Percentiles rank a stretch among this genome's conserved stretches.
Conservation (phyloP, 1,140 invertebrate species). For the Hetaerina americana region DNA sequence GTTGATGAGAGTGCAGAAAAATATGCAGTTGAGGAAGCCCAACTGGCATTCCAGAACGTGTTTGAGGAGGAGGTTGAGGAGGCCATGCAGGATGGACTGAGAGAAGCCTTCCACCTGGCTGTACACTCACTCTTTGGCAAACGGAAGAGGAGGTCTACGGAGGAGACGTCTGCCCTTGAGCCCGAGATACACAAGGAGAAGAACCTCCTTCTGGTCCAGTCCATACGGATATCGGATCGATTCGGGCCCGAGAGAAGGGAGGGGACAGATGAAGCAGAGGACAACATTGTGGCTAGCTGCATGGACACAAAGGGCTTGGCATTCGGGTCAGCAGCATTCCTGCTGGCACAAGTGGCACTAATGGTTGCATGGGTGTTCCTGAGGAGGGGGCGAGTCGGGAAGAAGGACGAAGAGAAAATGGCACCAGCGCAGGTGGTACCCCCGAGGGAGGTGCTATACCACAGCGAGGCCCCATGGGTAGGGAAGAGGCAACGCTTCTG, state of each 20-base stretch:
- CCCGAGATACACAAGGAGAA: conserved; percentile 29
- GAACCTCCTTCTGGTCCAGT: conserved; percentile 74
- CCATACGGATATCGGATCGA: conserved; percentile 84
- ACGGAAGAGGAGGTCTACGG: not conserved
- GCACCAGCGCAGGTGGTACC: not conserved
- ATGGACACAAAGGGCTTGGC: conserved; percentile 41
- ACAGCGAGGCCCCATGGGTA: not conserved
- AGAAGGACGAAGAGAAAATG: not conserved
- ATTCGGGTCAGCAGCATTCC: conserved; percentile 64
- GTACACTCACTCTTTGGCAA: not conserved
- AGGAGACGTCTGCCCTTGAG: not conserved
- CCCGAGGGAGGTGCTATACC: not conserved
- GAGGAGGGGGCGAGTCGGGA: conserved; percentile 46
- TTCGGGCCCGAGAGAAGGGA: conserved; percentile 58
- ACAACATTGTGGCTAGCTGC: conserved; percentile 31
- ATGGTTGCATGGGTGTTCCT: conserved; percentile 75
- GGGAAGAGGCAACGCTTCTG: not conserved
- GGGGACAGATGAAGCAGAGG: conserved; percentile 20
- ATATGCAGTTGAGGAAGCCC: not conserved
- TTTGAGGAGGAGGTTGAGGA: not conserved
- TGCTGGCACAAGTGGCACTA: conserved; percentile 66
- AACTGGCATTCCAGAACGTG: not conserved
- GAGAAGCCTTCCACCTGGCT: not conserved
- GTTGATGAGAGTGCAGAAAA: not conserved
- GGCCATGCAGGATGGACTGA: not conserved